Evolutionary conservation across 1,140 invertebrate species (phyloP).

Genomic region (Drosophila micromelanica): DNA sequence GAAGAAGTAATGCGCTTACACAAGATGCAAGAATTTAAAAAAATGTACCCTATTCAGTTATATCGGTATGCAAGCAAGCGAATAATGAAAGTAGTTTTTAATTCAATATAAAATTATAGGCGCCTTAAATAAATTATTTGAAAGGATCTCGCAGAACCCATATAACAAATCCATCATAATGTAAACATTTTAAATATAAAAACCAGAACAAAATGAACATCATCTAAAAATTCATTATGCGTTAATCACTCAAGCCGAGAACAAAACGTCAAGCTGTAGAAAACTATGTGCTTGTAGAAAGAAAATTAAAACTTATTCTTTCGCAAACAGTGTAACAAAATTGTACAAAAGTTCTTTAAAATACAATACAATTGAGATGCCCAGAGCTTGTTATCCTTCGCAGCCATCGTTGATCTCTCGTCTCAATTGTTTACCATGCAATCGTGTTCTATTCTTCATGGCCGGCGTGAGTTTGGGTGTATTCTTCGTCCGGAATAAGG

Average conservation of each 20-base stretch:
- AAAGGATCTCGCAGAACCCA: too few relatives aligned
- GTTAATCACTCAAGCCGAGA: slow-evolving; percentile 9
- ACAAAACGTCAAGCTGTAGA: not conserved
- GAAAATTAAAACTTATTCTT: slow-evolving; percentile 1
- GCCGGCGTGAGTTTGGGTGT: slow-evolving; percentile 53
- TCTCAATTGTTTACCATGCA: slow-evolving; percentile 61
- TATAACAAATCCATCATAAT: too few relatives aligned
- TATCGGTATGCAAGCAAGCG: slow-evolving; percentile 1
- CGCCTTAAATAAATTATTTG: too few relatives aligned
- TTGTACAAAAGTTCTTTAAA: not conserved
- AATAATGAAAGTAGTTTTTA: too few relatives aligned
- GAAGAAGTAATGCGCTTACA: slow-evolving; percentile 9
- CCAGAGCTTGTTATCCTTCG: slow-evolving; percentile 36
- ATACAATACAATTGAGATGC: slow-evolving; percentile 18
- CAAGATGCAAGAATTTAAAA: not conserved
- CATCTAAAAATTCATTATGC: not conserved
- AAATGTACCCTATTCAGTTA: not conserved
- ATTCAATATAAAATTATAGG: too few relatives aligned
- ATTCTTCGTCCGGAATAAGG: slow-evolving; percentile 27
- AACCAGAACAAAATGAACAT: not conserved
- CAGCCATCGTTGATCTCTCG: slow-evolving; percentile 56
- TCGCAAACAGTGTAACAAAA: slow-evolving; percentile 5
- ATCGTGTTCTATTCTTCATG: slow-evolving; percentile 58
- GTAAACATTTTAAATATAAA: not conserved
- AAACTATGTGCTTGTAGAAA: not conserved